phyloP scores from a whole-genome alignment of 2,797 vertebrate species.

The Xerus rutilus region DNA sequence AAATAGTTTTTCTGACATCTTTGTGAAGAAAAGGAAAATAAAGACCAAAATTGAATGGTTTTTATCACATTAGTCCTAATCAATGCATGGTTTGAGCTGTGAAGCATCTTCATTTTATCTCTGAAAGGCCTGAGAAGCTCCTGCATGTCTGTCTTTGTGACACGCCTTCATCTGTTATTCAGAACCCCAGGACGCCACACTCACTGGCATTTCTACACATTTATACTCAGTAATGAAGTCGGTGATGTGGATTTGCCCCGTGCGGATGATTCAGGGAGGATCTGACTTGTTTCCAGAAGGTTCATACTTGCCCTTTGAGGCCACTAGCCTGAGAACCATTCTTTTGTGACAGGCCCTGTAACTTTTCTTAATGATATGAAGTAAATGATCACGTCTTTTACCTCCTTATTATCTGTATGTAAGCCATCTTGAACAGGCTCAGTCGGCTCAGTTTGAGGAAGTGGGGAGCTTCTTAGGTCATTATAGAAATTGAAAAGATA shows the following conservation, averaged over 20 bases:
- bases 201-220: not conserved
- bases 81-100: not conserved
- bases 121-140: not conserved
- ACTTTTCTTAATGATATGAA: slow-evolving; percentile 63
- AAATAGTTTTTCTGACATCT: not conserved
- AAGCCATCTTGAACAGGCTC: not conserved
- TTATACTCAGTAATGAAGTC: slow-evolving; percentile 50
- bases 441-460: not conserved
- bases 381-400: not conserved
- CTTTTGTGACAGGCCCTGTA: not conserved
- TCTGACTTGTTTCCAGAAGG: slow-evolving; percentile 43
- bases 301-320: slow-evolving; percentile 16
- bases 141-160: not conserved
- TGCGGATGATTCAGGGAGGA: not conserved
- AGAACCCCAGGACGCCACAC: not conserved
- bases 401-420: slow-evolving; percentile 3
- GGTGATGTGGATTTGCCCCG: not conserved
- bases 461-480: not conserved
- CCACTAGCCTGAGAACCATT: not conserved
- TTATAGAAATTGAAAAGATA: slow-evolving; percentile 30
- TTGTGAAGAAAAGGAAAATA: not conserved
- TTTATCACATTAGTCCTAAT: not conserved
- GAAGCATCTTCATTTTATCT: not conserved
- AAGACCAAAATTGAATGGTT: not conserved
- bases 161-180: slow-evolving; percentile 70